Percentiles rank a stretch among this genome's conserved stretches.
phyloP scores from a whole-genome alignment of 2,113 vertebrate genomes.

The Cyphomyrus plagiostoma region DNA sequence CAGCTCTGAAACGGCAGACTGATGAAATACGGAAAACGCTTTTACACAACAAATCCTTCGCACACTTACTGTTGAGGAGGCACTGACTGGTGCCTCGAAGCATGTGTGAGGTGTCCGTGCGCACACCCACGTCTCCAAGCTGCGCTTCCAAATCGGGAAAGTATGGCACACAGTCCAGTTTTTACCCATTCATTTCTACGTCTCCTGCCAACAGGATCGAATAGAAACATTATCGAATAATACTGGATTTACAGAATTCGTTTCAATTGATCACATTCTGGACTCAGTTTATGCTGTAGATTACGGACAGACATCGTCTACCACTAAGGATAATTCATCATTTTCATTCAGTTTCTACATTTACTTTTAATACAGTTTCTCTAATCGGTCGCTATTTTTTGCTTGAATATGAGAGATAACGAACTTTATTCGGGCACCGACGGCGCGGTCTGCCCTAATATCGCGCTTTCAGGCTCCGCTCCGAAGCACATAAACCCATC shows the following conservation, averaged over 20 bases:
- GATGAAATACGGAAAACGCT: neutral
- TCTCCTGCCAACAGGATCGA: neutral
- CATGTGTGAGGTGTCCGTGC: neutral
- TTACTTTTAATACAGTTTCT: neutral
- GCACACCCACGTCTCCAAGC: neutral
- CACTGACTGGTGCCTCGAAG: neutral
- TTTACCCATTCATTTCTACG: slow-evolving; percentile 1
- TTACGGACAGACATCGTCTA: neutral
- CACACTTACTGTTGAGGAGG: neutral
- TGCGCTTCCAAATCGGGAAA: slow-evolving; percentile 3
- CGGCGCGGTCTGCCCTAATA: slow-evolving; percentile 7
- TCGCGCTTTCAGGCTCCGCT: slow-evolving; percentile 12
- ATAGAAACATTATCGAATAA: neutral
- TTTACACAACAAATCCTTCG: neutral
- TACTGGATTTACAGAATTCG: neutral
- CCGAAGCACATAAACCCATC: neutral
- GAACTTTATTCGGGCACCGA: neutral
- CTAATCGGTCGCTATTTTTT: neutral
- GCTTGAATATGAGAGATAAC: slow-evolving; percentile 25
- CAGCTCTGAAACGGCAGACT: neutral
- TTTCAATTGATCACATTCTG: neutral
- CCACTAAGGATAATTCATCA: neutral
- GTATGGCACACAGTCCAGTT: neutral
- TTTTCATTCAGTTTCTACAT: neutral
- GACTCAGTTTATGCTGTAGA: neutral